Evolutionary conservation across 2,888 invertebrate genomes (phyloP), one percentile per base, ranked within the genome.

Genomic region (Leptopterna dolabrata): DNA sequence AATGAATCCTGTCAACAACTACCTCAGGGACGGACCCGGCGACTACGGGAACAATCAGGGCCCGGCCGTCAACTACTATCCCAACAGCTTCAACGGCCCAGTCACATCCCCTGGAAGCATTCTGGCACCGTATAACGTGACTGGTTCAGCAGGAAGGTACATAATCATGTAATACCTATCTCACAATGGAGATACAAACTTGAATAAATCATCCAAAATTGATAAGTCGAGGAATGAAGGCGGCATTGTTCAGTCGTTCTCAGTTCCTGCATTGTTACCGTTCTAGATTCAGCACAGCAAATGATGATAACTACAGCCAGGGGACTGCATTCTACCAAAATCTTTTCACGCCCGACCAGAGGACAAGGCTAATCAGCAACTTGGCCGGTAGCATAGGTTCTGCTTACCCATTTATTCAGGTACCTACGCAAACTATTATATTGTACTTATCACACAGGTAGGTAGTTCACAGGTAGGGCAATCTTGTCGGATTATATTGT

Each of bases 11-110:
- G 55, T 41, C 43, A 27, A 41, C 76, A 73, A 84, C n/a, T 73
- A 73, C 36, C 97, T 98, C 92, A 94, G 98, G 51, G 98, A 98
- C 92, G 99, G 98, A 0, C 94, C 95, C 2, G 95, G 95, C 93
- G 93, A 94, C 47, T 93, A 95, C 11, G 86, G 45, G 19, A 94
- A 94, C 90, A 98, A 97, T 92, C 97, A 97, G 92, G 95, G 95
- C 6, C 96, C 95, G 41, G 96, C 96, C 1, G 98, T 99, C 3
- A 99, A 99, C 92, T 99, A 99, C 92, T 97, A 95, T 93, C 99
- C 99, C 0, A 99, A 99, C 93, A 98, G 98, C 89, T 99, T 98
- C 92, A 81, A 87, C 36, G 87, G 87, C 0, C 88, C 86, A 1
- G 80, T 80, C 14, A 29, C 80, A 3, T 45, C 16, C 14, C 80